Base-by-base conservation (phyloP, 2,888 invertebrate species). In the Leptura quadrifasciata region DNA sequence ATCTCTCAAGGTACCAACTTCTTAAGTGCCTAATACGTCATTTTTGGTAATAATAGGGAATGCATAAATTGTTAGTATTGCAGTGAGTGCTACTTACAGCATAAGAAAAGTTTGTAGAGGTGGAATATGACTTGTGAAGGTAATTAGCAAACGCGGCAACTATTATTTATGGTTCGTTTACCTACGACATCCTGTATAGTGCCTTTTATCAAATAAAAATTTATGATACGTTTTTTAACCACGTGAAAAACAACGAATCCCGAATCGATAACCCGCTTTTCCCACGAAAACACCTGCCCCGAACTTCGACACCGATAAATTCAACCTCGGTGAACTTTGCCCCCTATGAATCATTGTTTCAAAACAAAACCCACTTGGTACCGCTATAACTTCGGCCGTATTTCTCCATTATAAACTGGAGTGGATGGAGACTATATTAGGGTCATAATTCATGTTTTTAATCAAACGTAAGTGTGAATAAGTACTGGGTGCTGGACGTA, bases 401-500 rank as follows among this genome's bases (percentile, higher is more conserved):
- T 79, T 79, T 79, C 76, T 76, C 75, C 71, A 78, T 79, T 78
- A 77, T 73, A 60, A 75, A 72, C 71, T 78, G 72, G 69, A 76
- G 79, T 76, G 75, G 77, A 75, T 64, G 73, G 75, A 55, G 63
- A 72, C 54, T 76, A 72, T 79, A 79, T 79, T 80, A 75, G 75
- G 76, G 76, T 61, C 74, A 76, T 81, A 82, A 81, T 80, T 82
- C 79, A 82, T 76, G 78, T 77, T 82, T 81, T 82, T 82, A 82
- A 80, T 81, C 80, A 77, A 75, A 78, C 78, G 76, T 80, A 83
- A 82, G 82, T 79, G 81, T 79, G 80, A 82, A 81, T 81, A 80
- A 78, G 79, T 79, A 39, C 39, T 6, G 39, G 39, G 15, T 39
- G 79, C 76, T 76, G 78, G 77, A 78, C 73, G 76, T 73, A 72